phyloP scores from a whole-genome alignment of 1,140 invertebrate species.

The Druon quercuslanigerum region DNA sequence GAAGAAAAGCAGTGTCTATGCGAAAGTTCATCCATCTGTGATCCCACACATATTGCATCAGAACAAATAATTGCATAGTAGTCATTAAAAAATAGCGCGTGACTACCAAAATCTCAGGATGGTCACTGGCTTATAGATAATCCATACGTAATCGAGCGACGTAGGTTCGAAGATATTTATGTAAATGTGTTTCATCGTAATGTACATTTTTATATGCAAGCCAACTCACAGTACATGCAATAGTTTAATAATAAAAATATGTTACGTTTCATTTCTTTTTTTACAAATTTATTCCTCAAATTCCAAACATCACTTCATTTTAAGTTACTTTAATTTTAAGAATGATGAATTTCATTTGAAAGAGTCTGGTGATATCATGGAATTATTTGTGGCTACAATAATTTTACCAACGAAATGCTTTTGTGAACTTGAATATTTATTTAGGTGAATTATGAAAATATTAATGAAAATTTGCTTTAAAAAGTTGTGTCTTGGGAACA shows the following conservation, averaged over 20 bases:
- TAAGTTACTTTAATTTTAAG: too few relatives aligned
- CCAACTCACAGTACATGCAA: constrained; percentile 45
- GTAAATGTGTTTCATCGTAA: constrained; percentile 44
- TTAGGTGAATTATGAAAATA: too few relatives aligned
- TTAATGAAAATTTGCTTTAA: too few relatives aligned
- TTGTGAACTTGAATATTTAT: too few relatives aligned
- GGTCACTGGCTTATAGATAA: constrained; percentile 24
- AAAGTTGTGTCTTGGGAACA: too few relatives aligned
- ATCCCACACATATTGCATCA: constrained; percentile 26
- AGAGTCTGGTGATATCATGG: too few relatives aligned
- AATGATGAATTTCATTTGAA: too few relatives aligned
- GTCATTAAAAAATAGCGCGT: constrained; percentile 12
- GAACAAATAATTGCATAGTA: constrained; percentile 6
- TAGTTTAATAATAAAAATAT: constrained; percentile 48
- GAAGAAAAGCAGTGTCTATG: constrained; percentile 6
- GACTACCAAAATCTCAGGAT: constrained; percentile 22
- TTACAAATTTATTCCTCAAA: not conserved
- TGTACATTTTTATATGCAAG: constrained; percentile 57
- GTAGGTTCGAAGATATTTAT: constrained; percentile 28
- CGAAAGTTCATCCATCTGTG: constrained; percentile 26
- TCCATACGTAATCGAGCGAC: constrained; percentile 2
- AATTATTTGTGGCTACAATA: too few relatives aligned
- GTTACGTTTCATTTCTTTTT: constrained; percentile 47
- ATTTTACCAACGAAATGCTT: too few relatives aligned
- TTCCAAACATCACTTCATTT: not conserved